These are phyloP conservation scores for Enteromius anoplus DNA, from an alignment of 2,797 vertebrate genomes.

Conservation along the genomic window DNA sequence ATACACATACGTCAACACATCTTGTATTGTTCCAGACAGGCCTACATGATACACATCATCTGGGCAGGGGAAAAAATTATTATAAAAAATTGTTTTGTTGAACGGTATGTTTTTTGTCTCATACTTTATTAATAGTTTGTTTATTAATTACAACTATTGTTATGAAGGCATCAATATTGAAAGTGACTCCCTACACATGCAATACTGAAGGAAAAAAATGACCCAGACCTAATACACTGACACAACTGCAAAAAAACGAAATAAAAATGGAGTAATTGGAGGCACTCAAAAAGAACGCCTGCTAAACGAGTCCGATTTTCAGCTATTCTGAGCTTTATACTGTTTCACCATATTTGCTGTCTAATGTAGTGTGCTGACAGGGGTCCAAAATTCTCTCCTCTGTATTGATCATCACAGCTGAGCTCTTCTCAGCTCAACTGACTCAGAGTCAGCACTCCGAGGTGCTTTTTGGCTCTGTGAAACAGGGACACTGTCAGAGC, in stretches of 20 bases:
- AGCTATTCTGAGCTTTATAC: slow-evolving; percentile 14
- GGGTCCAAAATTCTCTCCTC: slow-evolving; percentile 6
- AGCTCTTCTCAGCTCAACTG: slow-evolving; percentile 29
- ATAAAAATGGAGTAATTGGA: not conserved
- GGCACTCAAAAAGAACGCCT: not conserved
- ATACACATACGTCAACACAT: not conserved
- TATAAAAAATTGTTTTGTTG: not conserved
- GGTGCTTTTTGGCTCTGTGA: slow-evolving; percentile 21
- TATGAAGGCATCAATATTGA: not conserved
- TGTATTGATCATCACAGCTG: slow-evolving; percentile 39
- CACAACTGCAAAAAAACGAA: not conserved
- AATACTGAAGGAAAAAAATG: not conserved
- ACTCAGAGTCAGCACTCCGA: slow-evolving; percentile 9
- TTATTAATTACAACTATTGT: not conserved
- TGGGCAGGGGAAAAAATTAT: not conserved
- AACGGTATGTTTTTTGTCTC: not conserved
- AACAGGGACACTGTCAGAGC: slow-evolving; percentile 32
- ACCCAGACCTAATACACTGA: not conserved
- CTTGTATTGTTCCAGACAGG: not conserved
- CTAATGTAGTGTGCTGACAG: slow-evolving; percentile 32
- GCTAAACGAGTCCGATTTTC: not conserved
- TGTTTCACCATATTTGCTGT: slow-evolving; percentile 16
- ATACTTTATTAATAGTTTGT: not conserved
- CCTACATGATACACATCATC: not conserved
- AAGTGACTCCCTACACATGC: not conserved